These are phyloP conservation scores for Caenorhabditis sp. DNA, from an alignment of 2,888 invertebrate species.

Conservation along the genomic window DNA sequence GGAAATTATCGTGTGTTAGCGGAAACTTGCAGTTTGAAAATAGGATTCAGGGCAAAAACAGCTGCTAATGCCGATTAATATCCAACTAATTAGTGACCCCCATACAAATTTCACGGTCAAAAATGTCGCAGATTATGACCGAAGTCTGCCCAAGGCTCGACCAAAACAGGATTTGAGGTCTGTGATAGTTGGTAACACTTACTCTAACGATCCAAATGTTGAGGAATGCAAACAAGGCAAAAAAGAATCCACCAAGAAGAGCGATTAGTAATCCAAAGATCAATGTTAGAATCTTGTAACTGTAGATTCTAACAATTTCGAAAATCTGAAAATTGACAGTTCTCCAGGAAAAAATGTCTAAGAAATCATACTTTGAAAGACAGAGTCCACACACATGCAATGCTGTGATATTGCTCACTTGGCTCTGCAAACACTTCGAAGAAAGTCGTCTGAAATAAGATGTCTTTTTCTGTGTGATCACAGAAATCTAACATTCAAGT, in stretches of 20 bases:
- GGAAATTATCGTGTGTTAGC: neutral
- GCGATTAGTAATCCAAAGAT: slow-evolving; percentile 71
- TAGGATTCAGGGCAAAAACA: neutral
- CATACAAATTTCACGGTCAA: too few species aligned
- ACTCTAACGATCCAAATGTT: slow-evolving; percentile 69
- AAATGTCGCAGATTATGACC: too few species aligned
- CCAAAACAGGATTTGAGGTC: too few species aligned
- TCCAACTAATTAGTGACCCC: too few species aligned
- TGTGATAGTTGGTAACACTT: neutral
- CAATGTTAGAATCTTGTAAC: slow-evolving; percentile 69
- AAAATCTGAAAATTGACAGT: slow-evolving; percentile 59
- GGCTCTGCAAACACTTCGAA: slow-evolving; percentile 71
- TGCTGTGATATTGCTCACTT: slow-evolving; percentile 66
- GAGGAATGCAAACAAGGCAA: slow-evolving; percentile 68
- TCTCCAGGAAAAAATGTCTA: neutral
- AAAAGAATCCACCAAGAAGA: slow-evolving; percentile 65
- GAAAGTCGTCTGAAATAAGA: slow-evolving; percentile 62
- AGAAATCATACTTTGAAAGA: slow-evolving; percentile 61
- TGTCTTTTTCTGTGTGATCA: neutral
- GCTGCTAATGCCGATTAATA: too few species aligned
- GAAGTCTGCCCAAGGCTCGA: too few species aligned
- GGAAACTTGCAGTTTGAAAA: neutral
- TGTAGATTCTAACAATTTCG: slow-evolving; percentile 69
- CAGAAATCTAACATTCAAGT: slow-evolving; percentile 31
- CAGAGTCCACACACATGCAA: slow-evolving; percentile 71